Evolutionary conservation across 1,140 invertebrate genomes (phyloP), one percentile per base, ranked within the genome.

Genomic region (Aethina tumida): DNA sequence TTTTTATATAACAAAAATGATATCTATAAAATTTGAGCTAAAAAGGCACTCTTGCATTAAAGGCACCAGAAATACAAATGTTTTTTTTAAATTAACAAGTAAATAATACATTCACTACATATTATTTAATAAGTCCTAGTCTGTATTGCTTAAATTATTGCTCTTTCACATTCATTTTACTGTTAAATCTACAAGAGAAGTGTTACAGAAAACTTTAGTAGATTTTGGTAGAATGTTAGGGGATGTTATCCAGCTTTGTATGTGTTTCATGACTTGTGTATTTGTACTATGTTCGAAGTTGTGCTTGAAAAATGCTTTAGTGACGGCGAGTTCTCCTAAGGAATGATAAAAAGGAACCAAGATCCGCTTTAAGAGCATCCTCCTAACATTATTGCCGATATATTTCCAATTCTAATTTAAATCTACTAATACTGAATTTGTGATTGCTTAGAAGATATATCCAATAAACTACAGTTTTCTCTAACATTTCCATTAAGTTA

Each of bases 21-120:
- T 35, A 37, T 36, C 32, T 36, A 29, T 37, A 37, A 30, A 37
- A 43, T 43, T 43, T 43, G 26, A 43, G 18, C 34, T 43, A 43
- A 15, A 35, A 22, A 13, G 34, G 13, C 9, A 15, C 12, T 35
- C n/a, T 24, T 14, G 13, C 21, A 20, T 2, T 10, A 9, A 25
- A 22, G 17, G 8, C 17, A 36, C 17, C 29, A 25, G 16, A 27
- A 39, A 2, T 16, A 28, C 16, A 36, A 20, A 15, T 28, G 37
- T 31, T n/a, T n/a, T n/a, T n/a, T n/a, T n/a, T n/a, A n/a, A n/a
- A n/a, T n/a, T n/a, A n/a, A 37, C 33, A 41, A 35, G 22, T 35
- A 42, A 10, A 33, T 21, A 39, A 33, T 30, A 15, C 21, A 18
- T 4, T 24, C 15, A 30, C 21, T 27, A 28, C 13, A 20, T 10